These are phyloP conservation scores for Gyrodactylus bullatarudis DNA, from an alignment of 1,140 invertebrate species.

Conservation along the genomic window DNA sequence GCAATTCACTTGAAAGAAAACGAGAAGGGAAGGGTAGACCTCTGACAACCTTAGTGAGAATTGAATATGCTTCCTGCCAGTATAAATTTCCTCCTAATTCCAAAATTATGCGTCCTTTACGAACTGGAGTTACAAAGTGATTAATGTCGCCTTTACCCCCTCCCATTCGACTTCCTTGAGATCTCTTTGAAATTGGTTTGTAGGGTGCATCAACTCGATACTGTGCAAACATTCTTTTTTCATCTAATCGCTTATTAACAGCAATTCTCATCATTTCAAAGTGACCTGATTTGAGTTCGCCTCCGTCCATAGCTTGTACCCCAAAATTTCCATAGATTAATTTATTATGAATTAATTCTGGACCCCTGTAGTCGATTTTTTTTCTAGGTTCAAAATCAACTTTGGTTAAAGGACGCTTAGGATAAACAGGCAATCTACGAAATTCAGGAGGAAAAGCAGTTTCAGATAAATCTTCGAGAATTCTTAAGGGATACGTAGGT, in stretches of 20 bases:
- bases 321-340: constrained; percentile 59
- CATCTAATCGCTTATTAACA: constrained; percentile 38
- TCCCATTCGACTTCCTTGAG: constrained; percentile 58
- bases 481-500: background rate
- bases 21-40: background rate
- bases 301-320: constrained; percentile 36
- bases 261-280: constrained; percentile 51
- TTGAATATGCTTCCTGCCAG: constrained; percentile 1
- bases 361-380: constrained; percentile 46
- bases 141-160: constrained; percentile 61
- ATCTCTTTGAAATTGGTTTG: constrained; percentile 65
- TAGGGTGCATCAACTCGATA: constrained; percentile 74
- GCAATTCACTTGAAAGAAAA: background rate
- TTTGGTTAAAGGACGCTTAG: background rate
- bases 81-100: constrained; percentile 46
- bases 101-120: constrained; percentile 53
- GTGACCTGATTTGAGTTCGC: constrained; percentile 38
- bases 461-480: background rate
- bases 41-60: background rate
- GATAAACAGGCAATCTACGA: background rate
- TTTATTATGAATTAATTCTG: constrained; percentile 43
- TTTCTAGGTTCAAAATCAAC: constrained; percentile 27
- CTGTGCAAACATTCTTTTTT: constrained; percentile 48
- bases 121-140: constrained; percentile 70
- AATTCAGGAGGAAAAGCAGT: background rate